These are phyloP conservation scores for Papilio machaon DNA, from an alignment of 1,140 invertebrate species.

Conservation along the genomic window DNA sequence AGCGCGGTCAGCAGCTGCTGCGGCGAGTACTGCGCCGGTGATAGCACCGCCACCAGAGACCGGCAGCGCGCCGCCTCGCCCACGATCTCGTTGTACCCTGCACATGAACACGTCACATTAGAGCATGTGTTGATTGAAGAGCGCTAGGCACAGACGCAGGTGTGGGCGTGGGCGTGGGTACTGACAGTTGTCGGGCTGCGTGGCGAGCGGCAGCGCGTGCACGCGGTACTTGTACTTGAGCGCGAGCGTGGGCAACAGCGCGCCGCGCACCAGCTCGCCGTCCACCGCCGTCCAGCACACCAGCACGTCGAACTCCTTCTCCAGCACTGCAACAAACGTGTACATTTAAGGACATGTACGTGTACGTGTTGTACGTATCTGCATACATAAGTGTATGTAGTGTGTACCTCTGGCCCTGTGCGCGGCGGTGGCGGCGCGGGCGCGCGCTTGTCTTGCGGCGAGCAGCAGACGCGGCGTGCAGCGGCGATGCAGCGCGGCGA, in stretches of 20 bases:
- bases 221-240: constrained; percentile 79
- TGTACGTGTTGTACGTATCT: background rate
- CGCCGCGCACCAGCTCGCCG: constrained; percentile 70
- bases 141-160: background rate
- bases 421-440: constrained; percentile 56
- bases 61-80: constrained; percentile 60
- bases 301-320: constrained; percentile 79
- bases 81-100: constrained; percentile 69
- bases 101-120: constrained; percentile 11
- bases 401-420: constrained; percentile 61
- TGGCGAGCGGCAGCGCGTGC: constrained; percentile 62
- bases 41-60: constrained; percentile 72
- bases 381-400: too few species aligned
- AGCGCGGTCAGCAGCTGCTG: constrained; percentile 71
- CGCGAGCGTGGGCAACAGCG: constrained; percentile 72
- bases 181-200: constrained; percentile 72
- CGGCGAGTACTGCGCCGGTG: constrained; percentile 72
- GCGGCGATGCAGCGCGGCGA: constrained; percentile 57
- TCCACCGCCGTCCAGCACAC: constrained; percentile 76
- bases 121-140: background rate
- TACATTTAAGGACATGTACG: background rate
- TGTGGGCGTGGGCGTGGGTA: constrained; percentile 15
- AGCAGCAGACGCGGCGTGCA: constrained; percentile 68
- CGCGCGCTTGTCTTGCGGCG: constrained; percentile 61
- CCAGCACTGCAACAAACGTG: constrained; percentile 56